These are phyloP conservation scores for Stictocephala bisonia DNA, from an alignment of 2,888 invertebrate species.

Conservation along the genomic window DNA sequence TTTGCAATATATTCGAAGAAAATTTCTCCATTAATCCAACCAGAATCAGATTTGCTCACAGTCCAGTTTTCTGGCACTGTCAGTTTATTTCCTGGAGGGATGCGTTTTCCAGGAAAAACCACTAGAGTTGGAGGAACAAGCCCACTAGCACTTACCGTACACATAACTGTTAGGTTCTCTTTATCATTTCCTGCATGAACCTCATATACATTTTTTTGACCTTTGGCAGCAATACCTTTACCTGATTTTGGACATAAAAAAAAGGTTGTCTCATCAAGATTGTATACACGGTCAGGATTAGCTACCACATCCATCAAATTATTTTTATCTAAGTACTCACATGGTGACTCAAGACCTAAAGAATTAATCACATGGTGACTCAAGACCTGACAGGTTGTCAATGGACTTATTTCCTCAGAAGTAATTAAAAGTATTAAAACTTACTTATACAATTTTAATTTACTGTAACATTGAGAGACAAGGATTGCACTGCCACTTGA, in stretches of 20 bases:
- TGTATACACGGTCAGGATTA: neutral
- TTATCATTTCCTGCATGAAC: constrained; percentile 59
- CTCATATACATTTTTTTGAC: constrained; percentile 59
- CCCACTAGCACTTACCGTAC: constrained; percentile 56
- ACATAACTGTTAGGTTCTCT: constrained; percentile 59
- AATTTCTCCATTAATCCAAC: neutral
- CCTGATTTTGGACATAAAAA: constrained; percentile 62
- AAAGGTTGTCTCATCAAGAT: no score
- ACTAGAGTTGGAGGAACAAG: neutral
- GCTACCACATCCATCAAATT: neutral
- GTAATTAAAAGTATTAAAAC: no score
- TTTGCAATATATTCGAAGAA: neutral
- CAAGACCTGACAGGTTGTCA: no score
- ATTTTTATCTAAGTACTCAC: neutral
- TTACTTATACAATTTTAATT: no score
- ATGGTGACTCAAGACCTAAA: no score
- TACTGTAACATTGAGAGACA: no score
- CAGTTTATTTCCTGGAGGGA: neutral
- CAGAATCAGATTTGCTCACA: neutral
- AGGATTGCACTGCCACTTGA: no score
- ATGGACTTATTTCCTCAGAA: no score
- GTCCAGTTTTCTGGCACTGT: neutral
- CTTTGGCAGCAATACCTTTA: constrained; percentile 60
- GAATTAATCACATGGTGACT: no score
- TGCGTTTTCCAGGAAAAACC: neutral